Conservation (phyloP, 1,140 invertebrate genomes). For the Ceratina calcarata region DNA sequence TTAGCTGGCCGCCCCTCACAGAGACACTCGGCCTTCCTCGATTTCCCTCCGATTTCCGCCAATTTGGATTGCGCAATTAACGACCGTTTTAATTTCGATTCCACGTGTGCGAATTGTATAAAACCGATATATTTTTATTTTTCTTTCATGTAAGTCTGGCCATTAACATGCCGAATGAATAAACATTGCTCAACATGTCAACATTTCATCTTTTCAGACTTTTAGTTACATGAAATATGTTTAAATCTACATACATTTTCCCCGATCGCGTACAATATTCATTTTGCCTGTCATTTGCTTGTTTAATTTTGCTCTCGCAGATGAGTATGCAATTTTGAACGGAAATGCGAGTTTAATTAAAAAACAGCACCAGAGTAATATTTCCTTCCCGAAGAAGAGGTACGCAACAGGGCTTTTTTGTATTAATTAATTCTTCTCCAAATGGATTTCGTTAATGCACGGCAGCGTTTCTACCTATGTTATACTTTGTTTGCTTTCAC, state of each 20-base stretch:
- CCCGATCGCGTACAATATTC: no score
- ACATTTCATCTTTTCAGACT: no score
- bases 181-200: no score
- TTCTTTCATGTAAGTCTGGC: not conserved
- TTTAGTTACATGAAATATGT: no score
- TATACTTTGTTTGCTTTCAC: not conserved
- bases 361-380: not conserved
- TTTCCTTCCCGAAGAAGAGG: not conserved
- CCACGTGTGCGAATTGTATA: no score
- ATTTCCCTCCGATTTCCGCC: slow-evolving; percentile 49
- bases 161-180: no score
- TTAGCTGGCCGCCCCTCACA: slow-evolving; percentile 12
- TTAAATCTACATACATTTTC: no score
- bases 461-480: not conserved
- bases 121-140: no score
- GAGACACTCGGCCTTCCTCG: not conserved
- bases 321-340: not conserved
- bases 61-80: slow-evolving; percentile 4
- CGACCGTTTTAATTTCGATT: not conserved
- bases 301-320: no score
- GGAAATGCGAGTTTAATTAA: not conserved
- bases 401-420: not conserved
- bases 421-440: not conserved
- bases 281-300: no score
- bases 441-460: not conserved